Percentiles rank a stretch among this genome's conserved stretches.
Evolutionary conservation across 1,140 invertebrate species (phyloP).

Genomic region (Dinoponera quadriceps): DNA sequence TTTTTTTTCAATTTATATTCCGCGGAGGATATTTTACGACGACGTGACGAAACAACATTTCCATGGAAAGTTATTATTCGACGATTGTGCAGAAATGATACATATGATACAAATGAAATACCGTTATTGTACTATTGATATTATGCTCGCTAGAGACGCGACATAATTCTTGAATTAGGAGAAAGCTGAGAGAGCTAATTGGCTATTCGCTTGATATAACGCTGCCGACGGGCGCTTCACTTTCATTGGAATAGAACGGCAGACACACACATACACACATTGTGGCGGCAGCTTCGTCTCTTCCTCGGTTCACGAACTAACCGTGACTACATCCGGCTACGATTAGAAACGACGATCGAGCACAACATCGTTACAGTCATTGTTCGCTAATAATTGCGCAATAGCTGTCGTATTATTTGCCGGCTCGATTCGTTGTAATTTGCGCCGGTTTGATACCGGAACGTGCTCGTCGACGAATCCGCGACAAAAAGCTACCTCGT

Average conservation of each 20-base stretch:
- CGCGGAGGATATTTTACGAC: not conserved
- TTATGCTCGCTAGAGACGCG: slow-evolving; percentile 26
- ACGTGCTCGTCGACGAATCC: too few relatives aligned
- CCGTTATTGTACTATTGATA: not conserved
- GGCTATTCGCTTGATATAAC: slow-evolving; percentile 66
- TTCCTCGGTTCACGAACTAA: slow-evolving; percentile 8
- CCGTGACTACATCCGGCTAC: slow-evolving; percentile 8
- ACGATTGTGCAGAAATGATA: not conserved
- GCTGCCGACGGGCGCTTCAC: slow-evolving; percentile 40
- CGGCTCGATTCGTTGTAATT: not conserved
- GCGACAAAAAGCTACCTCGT: not conserved
- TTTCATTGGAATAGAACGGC: slow-evolving; percentile 63
- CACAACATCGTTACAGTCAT: not conserved
- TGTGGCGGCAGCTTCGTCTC: not conserved
- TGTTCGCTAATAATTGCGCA: slow-evolving; percentile 3
- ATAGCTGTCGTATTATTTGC: not conserved
- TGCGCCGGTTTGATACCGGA: not conserved
- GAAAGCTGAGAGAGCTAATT: slow-evolving; percentile 75
- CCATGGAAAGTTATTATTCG: not conserved
- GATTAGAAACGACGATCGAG: slow-evolving; percentile 9
- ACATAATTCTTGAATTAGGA: slow-evolving; percentile 70
- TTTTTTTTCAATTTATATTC: too few relatives aligned
- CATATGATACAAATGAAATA: too few relatives aligned
- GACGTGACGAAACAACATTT: slow-evolving; percentile 9
- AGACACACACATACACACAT: too few relatives aligned